phyloP scores from a whole-genome alignment of 92 coral and sea anemone species.

The Epizoanthus ramosus region DNA sequence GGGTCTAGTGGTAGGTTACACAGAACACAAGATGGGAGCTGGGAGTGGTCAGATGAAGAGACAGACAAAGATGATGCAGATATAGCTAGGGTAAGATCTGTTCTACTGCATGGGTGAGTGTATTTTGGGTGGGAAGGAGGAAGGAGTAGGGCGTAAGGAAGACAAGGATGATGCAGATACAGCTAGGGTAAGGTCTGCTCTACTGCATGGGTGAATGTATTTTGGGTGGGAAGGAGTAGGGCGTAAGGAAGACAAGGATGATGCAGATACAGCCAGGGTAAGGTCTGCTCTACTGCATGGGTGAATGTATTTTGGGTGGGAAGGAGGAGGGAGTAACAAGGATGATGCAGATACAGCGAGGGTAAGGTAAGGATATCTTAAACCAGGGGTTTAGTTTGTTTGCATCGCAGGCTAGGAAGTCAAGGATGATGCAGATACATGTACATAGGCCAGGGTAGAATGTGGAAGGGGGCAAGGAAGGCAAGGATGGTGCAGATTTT shows the following conservation, averaged over 20 bases:
- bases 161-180: constrained; percentile 56
- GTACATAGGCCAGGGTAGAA: too few relatives aligned
- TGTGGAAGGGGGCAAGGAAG: too few relatives aligned
- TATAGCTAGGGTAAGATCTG: constrained; percentile 4
- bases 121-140: too few relatives aligned
- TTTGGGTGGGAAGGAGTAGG: too few relatives aligned
- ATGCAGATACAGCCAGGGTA: constrained; percentile 48
- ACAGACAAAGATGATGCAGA: constrained; percentile 59
- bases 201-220: background rate
- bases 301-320: too few relatives aligned
- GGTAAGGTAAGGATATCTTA: constrained; percentile 14
- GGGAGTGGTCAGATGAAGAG: constrained; percentile 99
- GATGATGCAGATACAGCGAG: constrained; percentile 41
- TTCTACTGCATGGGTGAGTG: background rate
- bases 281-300: background rate
- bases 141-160: background rate
- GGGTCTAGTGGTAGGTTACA: constrained; percentile 98
- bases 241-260: constrained; percentile 58
- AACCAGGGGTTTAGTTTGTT: too few relatives aligned
- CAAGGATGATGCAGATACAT: too few relatives aligned
- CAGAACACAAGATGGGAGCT: constrained; percentile 86
- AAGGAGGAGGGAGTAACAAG: too few relatives aligned
- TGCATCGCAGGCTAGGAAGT: too few relatives aligned
- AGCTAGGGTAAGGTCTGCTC: constrained; percentile 13
- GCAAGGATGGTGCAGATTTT: too few relatives aligned